These are phyloP conservation scores for Clivina fossor DNA, from an alignment of 2,888 invertebrate genomes.

Conservation along the genomic window DNA sequence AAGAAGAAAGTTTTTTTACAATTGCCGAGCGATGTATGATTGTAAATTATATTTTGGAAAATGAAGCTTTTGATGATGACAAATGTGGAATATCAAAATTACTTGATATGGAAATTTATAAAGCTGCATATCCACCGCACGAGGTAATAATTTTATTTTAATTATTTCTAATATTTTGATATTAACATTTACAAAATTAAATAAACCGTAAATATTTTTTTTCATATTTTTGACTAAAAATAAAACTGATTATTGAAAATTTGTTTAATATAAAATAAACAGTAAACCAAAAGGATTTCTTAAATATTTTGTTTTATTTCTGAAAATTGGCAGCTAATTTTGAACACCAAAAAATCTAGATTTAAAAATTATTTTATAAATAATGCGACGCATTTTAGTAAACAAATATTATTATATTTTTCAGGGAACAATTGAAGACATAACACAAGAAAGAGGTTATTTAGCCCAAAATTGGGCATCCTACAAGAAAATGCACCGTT, in stretches of 20 bases:
- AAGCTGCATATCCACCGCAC: conserved; percentile 73
- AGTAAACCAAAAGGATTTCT: too few species aligned
- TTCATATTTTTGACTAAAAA: too few species aligned
- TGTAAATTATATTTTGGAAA: conserved; percentile 73
- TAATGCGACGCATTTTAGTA: too few species aligned
- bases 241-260: too few species aligned
- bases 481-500: conserved; percentile 67
- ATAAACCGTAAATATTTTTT: too few species aligned
- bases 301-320: not conserved
- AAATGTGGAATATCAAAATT: conserved; percentile 69
- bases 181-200: too few species aligned
- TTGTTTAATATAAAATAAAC: too few species aligned
- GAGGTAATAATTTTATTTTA: conserved; percentile 63
- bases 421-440: conserved; percentile 59
- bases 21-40: conserved; percentile 66
- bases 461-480: conserved; percentile 72
- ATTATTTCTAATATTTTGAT: too few species aligned
- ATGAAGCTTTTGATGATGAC: conserved; percentile 64
- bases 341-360: not conserved
- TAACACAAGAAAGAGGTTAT: conserved; percentile 56
- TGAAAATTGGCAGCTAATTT: not conserved
- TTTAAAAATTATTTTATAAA: not conserved
- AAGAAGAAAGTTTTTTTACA: conserved; percentile 68
- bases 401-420: conserved; percentile 39
- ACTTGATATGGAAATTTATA: conserved; percentile 64